phyloP scores from a whole-genome alignment of 2,113 vertebrate genomes.

The Daboia siamensis region DNA sequence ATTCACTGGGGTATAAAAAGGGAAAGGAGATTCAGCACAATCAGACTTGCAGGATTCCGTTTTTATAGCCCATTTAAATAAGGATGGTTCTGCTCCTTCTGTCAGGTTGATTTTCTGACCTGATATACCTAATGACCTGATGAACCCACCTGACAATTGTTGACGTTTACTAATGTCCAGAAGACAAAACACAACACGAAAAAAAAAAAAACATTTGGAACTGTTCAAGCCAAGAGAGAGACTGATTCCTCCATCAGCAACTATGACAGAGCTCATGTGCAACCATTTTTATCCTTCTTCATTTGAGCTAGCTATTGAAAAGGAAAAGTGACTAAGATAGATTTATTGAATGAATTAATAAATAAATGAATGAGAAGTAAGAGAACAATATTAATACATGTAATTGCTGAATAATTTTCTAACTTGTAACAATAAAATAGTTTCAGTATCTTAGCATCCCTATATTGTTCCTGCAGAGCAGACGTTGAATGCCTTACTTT shows the following conservation, averaged over 20 bases:
- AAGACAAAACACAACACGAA: not conserved
- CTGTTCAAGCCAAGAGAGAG: not conserved
- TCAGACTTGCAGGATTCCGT: no score
- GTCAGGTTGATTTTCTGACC: not conserved
- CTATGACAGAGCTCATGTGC: not conserved
- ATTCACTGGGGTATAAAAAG: no score
- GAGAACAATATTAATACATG: not conserved
- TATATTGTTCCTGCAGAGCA: not conserved
- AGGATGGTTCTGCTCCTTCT: no score
- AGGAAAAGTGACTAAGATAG: not conserved
- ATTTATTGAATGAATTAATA: not conserved
- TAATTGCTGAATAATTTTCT: not conserved
- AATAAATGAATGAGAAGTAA: not conserved
- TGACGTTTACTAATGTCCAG: not conserved
- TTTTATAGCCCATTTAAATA: no score
- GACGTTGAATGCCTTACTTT: not conserved
- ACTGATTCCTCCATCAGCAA: not conserved
- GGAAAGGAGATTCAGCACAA: no score
- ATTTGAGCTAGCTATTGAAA: not conserved
- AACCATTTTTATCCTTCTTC: not conserved
- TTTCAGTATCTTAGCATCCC: not conserved
- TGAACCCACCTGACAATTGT: not conserved
- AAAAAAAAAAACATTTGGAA: not conserved
- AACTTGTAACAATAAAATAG: not conserved
- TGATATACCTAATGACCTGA: not conserved